Percentiles rank a stretch among this genome's conserved stretches.
phyloP scores from a whole-genome alignment of 2,113 vertebrate genomes.

The Dicentrarchus labrax region DNA sequence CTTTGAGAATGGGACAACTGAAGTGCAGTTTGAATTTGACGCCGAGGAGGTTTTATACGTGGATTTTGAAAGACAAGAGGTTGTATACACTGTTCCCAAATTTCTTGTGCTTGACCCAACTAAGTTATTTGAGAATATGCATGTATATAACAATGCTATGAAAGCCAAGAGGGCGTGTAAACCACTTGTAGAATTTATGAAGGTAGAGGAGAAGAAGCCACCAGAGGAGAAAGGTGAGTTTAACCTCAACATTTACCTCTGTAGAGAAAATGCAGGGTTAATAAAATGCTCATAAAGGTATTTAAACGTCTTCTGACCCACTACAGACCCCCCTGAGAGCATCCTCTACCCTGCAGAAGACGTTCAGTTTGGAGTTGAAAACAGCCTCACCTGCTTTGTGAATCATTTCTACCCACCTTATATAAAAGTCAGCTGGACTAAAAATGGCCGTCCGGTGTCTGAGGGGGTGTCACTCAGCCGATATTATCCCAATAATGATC shows the following conservation, averaged over 20 bases:
- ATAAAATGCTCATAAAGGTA: background rate
- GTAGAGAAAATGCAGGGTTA: background rate
- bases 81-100: constrained; percentile 47
- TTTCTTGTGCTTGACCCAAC: background rate
- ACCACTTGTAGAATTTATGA: no score
- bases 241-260: background rate
- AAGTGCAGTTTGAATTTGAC: constrained; percentile 30
- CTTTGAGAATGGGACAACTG: background rate
- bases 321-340: constrained; percentile 73
- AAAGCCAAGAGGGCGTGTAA: fast-evolving
- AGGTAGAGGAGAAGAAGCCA: background rate
- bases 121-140: fast-evolving
- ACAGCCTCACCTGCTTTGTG: constrained; percentile 81
- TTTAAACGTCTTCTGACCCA: background rate
- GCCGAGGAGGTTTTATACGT: constrained; percentile 42
- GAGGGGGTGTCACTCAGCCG: constrained; percentile 33
- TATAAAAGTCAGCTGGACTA: constrained; percentile 64
- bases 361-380: constrained; percentile 72
- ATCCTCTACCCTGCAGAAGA: constrained; percentile 64
- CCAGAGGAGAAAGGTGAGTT: constrained; percentile 5
- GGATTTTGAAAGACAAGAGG: constrained; percentile 18
- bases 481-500: constrained; percentile 52
- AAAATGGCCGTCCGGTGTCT: constrained; percentile 33
- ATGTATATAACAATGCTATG: background rate
- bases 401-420: constrained; percentile 72